Base-by-base conservation (phyloP, 2,888 invertebrate genomes). In the Drosophila algonquin region DNA sequence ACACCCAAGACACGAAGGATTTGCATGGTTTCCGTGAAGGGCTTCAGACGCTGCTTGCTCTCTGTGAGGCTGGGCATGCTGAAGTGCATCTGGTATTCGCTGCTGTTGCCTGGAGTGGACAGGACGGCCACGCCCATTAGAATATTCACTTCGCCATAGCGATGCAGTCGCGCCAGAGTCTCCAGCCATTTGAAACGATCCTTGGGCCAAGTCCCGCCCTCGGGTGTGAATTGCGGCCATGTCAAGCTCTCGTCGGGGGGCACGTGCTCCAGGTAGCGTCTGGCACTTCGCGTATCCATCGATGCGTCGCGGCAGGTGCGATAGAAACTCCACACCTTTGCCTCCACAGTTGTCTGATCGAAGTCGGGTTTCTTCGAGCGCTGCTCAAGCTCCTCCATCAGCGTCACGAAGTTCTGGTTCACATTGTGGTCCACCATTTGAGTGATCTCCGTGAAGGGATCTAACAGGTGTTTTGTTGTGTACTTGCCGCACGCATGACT, bases 401-500 rank as follows among this genome's bases (percentile, higher is more conserved):
- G 46, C 4, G 40, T 59, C 0, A 81, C 50, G 0, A 91, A 56
- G 2, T 79, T 63, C 3, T 65, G 54, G 30, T 91, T 89, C 1
- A 90, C 80, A 14, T 79, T 74, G n/a, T 79, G 63, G 58, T 91
- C 92, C 27, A 91, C 69, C 1, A 80, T 60, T 1, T 87, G 79
- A 0, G 71, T 79, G 0, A 85, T 81, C 63, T 91, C 92, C 3
- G 51, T 24, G 10, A 81, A 88, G 3, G 47, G 55, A 0, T 59
- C 64, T 3, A 67, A 24, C 1, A 48, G 4, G 55, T 91, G 90
- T 1, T 51, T 46, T 0, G 61, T 30, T 0, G 57, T 58, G 85
- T 90, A 91, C 30, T 79, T 86, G 24, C 90, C 90, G 58, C 91
- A 91, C 2, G 91, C 91, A 64, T 90, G 80, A 9, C 77, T 40